Base-by-base conservation (phyloP, 2,113 vertebrate genomes). In the Sakesphorus luctuosus region DNA sequence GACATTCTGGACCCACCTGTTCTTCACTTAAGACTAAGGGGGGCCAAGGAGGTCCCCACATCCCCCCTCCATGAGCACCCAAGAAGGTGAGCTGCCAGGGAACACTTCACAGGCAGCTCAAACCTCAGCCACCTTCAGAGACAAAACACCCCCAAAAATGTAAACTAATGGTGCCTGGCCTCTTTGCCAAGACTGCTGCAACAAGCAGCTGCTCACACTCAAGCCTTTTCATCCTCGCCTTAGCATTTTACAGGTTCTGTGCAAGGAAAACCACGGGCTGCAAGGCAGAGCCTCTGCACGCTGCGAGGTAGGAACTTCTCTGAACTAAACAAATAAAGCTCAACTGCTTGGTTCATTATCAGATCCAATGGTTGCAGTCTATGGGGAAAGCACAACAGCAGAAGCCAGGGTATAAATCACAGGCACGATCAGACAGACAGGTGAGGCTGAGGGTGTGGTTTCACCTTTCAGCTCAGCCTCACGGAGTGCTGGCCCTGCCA, bases 191-290 rank as follows among this genome's bases (percentile, higher is more conserved):
- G 40, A 40, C 35, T 10, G 11, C 55, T 63, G 55, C 63, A 68
- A 18, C 5, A 2, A 9, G 0, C 2, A 38, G 63, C 25, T 61
- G 50, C 65, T 47, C 3, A 2, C 2, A 0, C 43, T 36, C 0
- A 0, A 59, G 31, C 14, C 8, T 58, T 52, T 67, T 33, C 21
- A 15, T 33, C 26, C 55, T 62, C 8, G 8, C 13, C 46, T 21
- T 16, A 74, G 50, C 3, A 21, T 46, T 87, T 58, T 26, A 62
- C 3, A 9, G 71, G 28, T 31, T 75, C 3, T 2, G 28, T 33
- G 17, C 13, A 13, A 90, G 72, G 40, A 74, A 81, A 81, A 52
- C 55, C 33, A 7, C 6, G 3, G 55, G 33, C 61, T 47, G 46
- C 0, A 0, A 74, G 59, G 87, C 84, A 74, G 56, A 29, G 58